Base-by-base conservation (phyloP, 2,888 invertebrate genomes). In the Sipha maydis region DNA sequence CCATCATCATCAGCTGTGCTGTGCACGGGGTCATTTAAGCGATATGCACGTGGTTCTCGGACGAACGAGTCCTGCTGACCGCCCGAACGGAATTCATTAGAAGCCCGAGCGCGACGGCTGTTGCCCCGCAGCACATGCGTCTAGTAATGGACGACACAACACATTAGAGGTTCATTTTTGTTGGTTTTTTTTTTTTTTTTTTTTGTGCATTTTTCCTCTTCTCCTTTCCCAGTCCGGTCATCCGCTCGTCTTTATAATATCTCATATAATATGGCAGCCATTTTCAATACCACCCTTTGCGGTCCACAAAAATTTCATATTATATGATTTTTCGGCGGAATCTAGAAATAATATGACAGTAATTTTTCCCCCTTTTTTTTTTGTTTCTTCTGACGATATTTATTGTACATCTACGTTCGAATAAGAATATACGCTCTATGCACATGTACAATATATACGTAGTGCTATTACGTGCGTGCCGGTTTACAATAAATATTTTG, bases 91-190 rank as follows among this genome's bases (percentile, higher is more conserved):
- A 85, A 78, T 85, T 85, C 78, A 85, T 78, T 71, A 78, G 78
- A 71, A 71, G 54, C 17, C 25, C 34, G 5, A 25, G 75, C 75
- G 84, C 21, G 84, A 89, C 77, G 84, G 83, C 84, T 78, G 89
- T 89, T 83, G 75, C 54, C 48, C 34, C 34, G 61, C 71, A 78
- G 85, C 83, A 83, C 69, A 77, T 84, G 83, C 25, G 83, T 21
- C 19, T 8, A 34, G 71, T 73, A 88, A 82, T 83, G 83, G 83
- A 88, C 61, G 88, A 38, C 83, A 61, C 82, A 79, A 79, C 85
- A 85, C 85, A 79, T 85, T 85, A 79, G 69, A 78, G 54, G 78
- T 78, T 79, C 85, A 77, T 77, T 85, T 83, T 83, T 83, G 73
- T 56, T 31, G n/a, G 54, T 19, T 31, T 56, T 34, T 78, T 79